These are phyloP conservation scores for Neosilurus hyrtlii DNA, from an alignment of 2,797 vertebrate genomes.

Conservation along the genomic window DNA sequence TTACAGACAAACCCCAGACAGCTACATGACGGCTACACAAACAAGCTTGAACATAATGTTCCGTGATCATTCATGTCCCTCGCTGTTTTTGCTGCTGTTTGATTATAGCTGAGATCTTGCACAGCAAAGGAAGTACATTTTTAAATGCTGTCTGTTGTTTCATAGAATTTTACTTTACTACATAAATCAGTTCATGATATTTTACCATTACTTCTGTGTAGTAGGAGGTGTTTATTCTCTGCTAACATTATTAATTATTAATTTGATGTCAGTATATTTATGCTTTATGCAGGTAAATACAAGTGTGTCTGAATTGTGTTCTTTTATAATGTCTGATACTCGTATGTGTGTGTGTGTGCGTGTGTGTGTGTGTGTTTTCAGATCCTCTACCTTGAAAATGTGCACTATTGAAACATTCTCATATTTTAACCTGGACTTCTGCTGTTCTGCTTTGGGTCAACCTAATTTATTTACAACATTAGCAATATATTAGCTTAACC, in stretches of 20 bases:
- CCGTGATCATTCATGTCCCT: background rate
- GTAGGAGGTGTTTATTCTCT: background rate
- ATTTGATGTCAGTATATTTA: no score
- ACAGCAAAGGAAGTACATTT: background rate
- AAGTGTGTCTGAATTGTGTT: no score
- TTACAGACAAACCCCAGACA: background rate
- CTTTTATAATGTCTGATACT: no score
- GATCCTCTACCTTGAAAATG: no score
- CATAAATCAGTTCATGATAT: background rate
- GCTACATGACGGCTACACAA: background rate
- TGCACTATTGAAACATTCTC: no score
- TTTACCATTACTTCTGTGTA: background rate
- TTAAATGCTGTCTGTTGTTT: background rate
- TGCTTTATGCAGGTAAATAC: no score
- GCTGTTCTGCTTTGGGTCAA: no score
- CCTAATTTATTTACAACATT: no score
- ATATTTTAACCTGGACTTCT: no score
- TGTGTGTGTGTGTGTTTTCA: no score
- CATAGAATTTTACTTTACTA: background rate
- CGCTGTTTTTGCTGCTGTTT: background rate
- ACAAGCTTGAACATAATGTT: background rate
- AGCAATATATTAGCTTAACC: background rate
- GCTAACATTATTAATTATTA: background rate
- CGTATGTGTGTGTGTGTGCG: no score
- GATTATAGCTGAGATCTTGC: background rate